Base-by-base conservation (phyloP, 2,888 invertebrate genomes). In the Lucinisca nassula region DNA sequence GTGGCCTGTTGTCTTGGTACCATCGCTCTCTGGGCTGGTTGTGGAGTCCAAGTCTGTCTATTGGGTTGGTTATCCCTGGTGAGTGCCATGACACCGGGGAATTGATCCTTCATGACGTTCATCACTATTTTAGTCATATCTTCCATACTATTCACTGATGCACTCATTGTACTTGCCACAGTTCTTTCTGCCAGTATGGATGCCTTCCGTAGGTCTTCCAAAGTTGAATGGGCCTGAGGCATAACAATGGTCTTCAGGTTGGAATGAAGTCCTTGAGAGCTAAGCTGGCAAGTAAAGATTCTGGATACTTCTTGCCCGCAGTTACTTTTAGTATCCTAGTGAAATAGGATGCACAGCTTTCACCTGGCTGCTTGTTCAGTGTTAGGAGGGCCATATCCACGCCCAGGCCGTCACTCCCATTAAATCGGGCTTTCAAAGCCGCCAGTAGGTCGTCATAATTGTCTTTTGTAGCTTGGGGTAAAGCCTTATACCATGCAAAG, bases 241-340 rank as follows among this genome's bases (percentile, higher is more conserved):
- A 83, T 83, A 0, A 78, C 83, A 61, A 83, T 83, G 17, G 38
- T 55, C 72, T 61, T 76, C 4, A 82, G 14, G 8, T 82, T 51
- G 10, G 51, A 3, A 21, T n/a, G 77, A 8, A 77, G 38, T 55
- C 81, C 81, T 37, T 74, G 8, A 74, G 30, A 74, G 38, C 55
- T 14, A 55, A 4, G 21, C 21, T 55, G 21, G 17, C 4, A 4
- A 55, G n/a, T 55, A 55, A n/a, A 10, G 21, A 14, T 35, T 82
- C 76, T 21, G 75, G 76, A 49, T 82, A 82, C 4, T 32, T 1
- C 35, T 45, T 12, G 0, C 30, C 1, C 24, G 30, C 58, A 0
- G 45, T 49, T 12, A 75, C 67, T 32, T 37, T 75, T 1, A 82
- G 30, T 12, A 82, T 67, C 37, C 82, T 58, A 21, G 82, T 76